phyloP scores from a whole-genome alignment of 2,113 vertebrate species.

The Poeciliopsis turrubarensis region DNA sequence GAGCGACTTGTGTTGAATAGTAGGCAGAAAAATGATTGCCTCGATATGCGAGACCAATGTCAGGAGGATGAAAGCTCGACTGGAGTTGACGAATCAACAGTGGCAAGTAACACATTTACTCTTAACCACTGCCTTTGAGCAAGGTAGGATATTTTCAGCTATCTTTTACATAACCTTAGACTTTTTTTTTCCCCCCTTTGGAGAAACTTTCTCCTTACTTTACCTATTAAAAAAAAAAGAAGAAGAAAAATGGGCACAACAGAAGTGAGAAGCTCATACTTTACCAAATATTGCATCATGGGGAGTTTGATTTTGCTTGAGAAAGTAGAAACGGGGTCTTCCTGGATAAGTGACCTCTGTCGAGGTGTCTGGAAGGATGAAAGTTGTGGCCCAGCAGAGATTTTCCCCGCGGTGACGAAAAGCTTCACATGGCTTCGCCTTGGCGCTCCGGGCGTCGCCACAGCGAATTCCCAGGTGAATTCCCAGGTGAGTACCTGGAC shows the following conservation, averaged over 20 bases:
- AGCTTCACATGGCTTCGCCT: not conserved
- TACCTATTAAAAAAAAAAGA: conserved; percentile 11
- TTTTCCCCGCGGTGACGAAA: conserved; percentile 30
- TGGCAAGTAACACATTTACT: conserved; percentile 61
- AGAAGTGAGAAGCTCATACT: conserved; percentile 26
- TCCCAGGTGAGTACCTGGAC: no score
- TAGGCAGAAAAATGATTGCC: conserved; percentile 48
- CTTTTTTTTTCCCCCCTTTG: no score
- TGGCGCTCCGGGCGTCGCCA: not conserved
- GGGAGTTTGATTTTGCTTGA: conserved; percentile 33
- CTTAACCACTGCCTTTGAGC: conserved; percentile 61
- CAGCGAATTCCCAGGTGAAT: not conserved
- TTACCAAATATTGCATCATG: conserved; percentile 50
- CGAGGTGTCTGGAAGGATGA: conserved; percentile 26
- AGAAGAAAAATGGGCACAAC: conserved; percentile 16
- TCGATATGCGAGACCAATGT: conserved; percentile 51
- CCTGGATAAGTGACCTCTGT: conserved; percentile 45
- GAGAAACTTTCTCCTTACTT: conserved; percentile 16
- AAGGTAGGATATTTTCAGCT: conserved; percentile 49
- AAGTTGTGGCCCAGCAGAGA: conserved; percentile 16
- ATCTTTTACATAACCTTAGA: conserved; percentile 29
- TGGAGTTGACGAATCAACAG: conserved; percentile 49
- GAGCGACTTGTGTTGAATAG: conserved; percentile 40
- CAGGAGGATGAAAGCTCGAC: conserved; percentile 54
- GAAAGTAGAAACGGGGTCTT: conserved; percentile 26